phyloP scores from a whole-genome alignment of 2,797 vertebrate species.

The Alosa sapidissima region DNA sequence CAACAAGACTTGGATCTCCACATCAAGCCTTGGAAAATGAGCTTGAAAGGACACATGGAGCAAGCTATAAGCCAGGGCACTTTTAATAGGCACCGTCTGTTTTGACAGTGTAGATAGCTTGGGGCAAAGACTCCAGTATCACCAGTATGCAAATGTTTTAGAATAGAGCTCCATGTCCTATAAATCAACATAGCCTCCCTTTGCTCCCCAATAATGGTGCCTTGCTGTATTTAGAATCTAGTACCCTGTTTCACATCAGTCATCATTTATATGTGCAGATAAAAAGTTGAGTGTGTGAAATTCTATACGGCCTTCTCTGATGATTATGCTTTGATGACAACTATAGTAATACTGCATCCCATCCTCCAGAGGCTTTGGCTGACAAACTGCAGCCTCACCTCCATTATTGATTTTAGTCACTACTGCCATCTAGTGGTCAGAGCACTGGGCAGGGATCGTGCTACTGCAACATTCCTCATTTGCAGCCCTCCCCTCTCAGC shows the following conservation, averaged over 20 bases:
- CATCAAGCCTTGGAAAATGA: constrained; percentile 26
- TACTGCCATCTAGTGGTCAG: constrained; percentile 78
- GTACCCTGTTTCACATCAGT: not conserved
- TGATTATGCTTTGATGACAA: constrained; percentile 14
- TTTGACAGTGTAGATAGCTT: not conserved
- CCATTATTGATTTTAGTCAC: constrained; percentile 70
- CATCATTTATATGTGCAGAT: constrained; percentile 13
- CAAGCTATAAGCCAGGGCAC: constrained; percentile 26
- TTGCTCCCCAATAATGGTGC: not conserved
- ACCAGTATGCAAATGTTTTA: not conserved
- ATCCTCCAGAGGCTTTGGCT: not conserved
- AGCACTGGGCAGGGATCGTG: constrained; percentile 35
- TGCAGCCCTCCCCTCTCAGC: constrained; percentile 19
- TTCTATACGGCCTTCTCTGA: not conserved
- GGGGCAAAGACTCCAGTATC: not conserved
- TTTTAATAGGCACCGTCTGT: constrained; percentile 11
- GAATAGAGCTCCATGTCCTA: not conserved
- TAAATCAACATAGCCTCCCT: not conserved
- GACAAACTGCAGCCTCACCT: constrained; percentile 29
- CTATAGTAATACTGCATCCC: not conserved
- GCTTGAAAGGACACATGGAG: not conserved
- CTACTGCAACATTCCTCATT: constrained; percentile 43
- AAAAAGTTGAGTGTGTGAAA: constrained; percentile 18
- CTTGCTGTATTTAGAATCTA: not conserved
- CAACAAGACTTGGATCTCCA: constrained; percentile 32